Base-by-base conservation (phyloP, 2,888 invertebrate species). In the Cryptus viduatorius region DNA sequence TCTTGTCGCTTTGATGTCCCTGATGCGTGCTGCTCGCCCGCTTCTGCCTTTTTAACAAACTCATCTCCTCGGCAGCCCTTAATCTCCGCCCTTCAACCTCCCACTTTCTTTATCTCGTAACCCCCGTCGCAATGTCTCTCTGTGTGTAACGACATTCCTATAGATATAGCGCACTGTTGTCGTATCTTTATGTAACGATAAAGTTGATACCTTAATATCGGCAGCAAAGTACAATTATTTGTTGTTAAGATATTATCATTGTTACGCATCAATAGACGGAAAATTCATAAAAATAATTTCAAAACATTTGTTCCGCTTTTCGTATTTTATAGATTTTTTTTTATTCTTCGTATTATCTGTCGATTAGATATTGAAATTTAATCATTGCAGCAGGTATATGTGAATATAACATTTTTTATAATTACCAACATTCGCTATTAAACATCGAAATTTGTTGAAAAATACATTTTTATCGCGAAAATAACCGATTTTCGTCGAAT, bases 11-110 rank as follows among this genome's bases (percentile, higher is more conserved):
- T 94, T 94, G 94, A 94, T 94, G 94, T 94, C 91, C 90, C 91
- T 94, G 93, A 94, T 93, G 94, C 94, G 94, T 93, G 92, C 91
- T 92, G 91, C 91, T 94, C 92, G 92, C 92, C 93, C 92, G 94
- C 92, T 94, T 94, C 93, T 94, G 92, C 93, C 93, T 93, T 94
- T 94, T 94, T 93, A 94, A 94, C 94, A 94, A 94, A 94, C 94
- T 94, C 94, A 94, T 94, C 93, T 94, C 92, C 92, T 93, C 91
- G 88, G 90, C 90, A 90, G 91, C 91, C 92, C 93, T 93, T 93
- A 93, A 93, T 93, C 93, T 93, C 92, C 92, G 93, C 92, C 93
- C 91, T 93, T 90, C 91, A 89, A 90, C 87, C 89, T 89, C 85
- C 84, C 79, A 75, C 82, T 85, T 85, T 83, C 85, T 84, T 86